Base-by-base conservation (phyloP, 1,140 invertebrate genomes). In the Pinna nobilis region DNA sequence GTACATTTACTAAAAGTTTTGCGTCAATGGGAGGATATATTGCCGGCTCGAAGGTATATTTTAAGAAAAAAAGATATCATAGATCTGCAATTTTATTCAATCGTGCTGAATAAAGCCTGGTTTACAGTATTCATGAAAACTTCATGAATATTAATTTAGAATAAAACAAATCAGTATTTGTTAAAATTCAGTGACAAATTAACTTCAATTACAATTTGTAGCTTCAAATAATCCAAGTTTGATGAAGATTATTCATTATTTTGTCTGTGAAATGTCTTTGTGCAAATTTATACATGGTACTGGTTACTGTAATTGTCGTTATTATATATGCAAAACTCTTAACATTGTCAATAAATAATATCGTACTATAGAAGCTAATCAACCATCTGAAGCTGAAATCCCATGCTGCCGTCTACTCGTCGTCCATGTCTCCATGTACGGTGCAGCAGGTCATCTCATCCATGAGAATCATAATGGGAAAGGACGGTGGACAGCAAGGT, bases 1-100 rank as follows among this genome's bases (percentile, higher is more conserved):
- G 98, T 61, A 97, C 95, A 6, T 97, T 95, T 86, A 96, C 95
- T 0, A 97, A 97, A 90, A 96, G 94, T 88, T 99, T 99, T 91
- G 97, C 95, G 53, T 94, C 96, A 50, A 94, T 97, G 79, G 98
- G 98, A 11, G 98, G 98, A 25, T 99, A 99, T 88, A 95, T 99
- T 74, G 97, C 94, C 13, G 97, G 97, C 61, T 90, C 91, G 47
- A 94, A 94, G 90, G 93, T 94, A 61, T 41, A 23, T 39, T 15
- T 61, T 4, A 53, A 53, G 18, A 13, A 13, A 20, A 28, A 13
- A 11, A 18, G 11, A n/a, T 53, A 20, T 18, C 13, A 13, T 20
- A 11, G 18, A 20, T 53, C 51, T 53, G 51, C 25, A 59, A 13
- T 32, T 59, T 20, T 59, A 13, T n/a, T n/a, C n/a, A n/a, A n/a